A percentile compares a stretch with the other conserved stretches of the same genome.
phyloP scores from a whole-genome alignment of 1,140 invertebrate genomes.

The Magallana ariakensis region DNA sequence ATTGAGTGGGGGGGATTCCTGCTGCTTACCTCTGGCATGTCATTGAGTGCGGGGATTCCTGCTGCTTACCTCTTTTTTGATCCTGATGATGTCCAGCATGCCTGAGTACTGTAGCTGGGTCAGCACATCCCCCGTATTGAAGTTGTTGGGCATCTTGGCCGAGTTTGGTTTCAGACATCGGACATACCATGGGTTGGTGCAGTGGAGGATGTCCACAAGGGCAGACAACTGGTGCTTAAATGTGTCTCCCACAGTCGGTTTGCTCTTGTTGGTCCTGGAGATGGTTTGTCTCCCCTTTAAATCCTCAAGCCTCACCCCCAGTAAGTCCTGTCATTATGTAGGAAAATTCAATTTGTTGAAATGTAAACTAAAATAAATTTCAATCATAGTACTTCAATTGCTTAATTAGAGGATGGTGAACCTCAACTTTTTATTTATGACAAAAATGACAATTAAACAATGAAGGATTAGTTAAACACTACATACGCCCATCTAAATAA shows the following conservation, averaged over 20 bases:
- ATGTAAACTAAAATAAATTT: too few species aligned
- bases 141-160: constrained; percentile 90
- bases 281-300: constrained; percentile 83
- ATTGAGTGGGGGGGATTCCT: too few species aligned
- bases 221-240: constrained; percentile 95
- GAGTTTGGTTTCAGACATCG: constrained; percentile 97
- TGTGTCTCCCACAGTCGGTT: constrained; percentile 95
- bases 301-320: constrained; percentile 80
- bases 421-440: too few species aligned
- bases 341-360: too few species aligned
- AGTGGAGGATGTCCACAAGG: constrained; percentile 93
- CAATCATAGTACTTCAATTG: too few species aligned
- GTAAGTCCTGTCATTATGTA: constrained; percentile 80
- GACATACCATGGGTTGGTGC: constrained; percentile 96
- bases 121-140: constrained; percentile 90
- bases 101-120: constrained; percentile 96
- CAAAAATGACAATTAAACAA: too few species aligned
- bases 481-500: too few species aligned
- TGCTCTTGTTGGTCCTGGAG: constrained; percentile 92
- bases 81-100: constrained; percentile 97
- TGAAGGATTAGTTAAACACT: too few species aligned
- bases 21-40: too few species aligned
- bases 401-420: too few species aligned
- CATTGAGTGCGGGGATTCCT: too few species aligned
- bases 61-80: constrained; percentile 85